Conservation (phyloP, 2,888 invertebrate genomes). For the Drosophila incognita region DNA sequence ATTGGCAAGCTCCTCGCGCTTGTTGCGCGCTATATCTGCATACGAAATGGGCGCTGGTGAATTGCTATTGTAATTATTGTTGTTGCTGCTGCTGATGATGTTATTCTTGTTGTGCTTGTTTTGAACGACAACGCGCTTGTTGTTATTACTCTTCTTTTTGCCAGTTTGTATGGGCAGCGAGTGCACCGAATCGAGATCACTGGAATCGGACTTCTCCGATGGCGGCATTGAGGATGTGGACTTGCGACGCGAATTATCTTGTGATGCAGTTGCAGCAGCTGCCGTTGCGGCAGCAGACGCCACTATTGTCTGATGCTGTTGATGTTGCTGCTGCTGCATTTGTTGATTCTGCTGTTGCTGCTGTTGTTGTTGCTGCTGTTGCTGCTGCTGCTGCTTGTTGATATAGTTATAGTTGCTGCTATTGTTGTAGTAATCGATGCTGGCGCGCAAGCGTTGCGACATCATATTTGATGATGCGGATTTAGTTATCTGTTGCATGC, state of each 20-base stretch:
- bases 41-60: slow-evolving; percentile 87
- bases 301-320: slow-evolving; percentile 26
- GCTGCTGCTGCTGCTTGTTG: slow-evolving; percentile 30
- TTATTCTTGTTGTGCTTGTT: slow-evolving; percentile 56
- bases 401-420: slow-evolving; percentile 16
- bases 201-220: slow-evolving; percentile 93
- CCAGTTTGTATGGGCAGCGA: slow-evolving; percentile 89
- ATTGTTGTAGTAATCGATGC: slow-evolving; percentile 40
- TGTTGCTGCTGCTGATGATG: slow-evolving; percentile 40
- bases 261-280: slow-evolving; percentile 22
- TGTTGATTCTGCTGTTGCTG: slow-evolving; percentile 20
- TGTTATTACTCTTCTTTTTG: slow-evolving; percentile 71
- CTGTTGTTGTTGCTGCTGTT: slow-evolving; percentile 24
- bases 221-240: slow-evolving; percentile 93
- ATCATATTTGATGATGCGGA: slow-evolving; percentile 75
- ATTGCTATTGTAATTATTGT: slow-evolving; percentile 54
- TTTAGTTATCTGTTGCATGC: slow-evolving; percentile 80
- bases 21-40: slow-evolving; percentile 91
- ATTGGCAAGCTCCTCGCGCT: slow-evolving; percentile 71
- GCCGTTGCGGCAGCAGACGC: slow-evolving; percentile 20
- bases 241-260: slow-evolving; percentile 86
- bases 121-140: slow-evolving; percentile 58
- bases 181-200: slow-evolving; percentile 93
- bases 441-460: slow-evolving; percentile 48
- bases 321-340: slow-evolving; percentile 40